Percentiles rank a stretch among this genome's conserved stretches.
These are phyloP conservation scores for Varroa destructor DNA, from an alignment of 1,140 invertebrate genomes.

Conservation along the genomic window DNA sequence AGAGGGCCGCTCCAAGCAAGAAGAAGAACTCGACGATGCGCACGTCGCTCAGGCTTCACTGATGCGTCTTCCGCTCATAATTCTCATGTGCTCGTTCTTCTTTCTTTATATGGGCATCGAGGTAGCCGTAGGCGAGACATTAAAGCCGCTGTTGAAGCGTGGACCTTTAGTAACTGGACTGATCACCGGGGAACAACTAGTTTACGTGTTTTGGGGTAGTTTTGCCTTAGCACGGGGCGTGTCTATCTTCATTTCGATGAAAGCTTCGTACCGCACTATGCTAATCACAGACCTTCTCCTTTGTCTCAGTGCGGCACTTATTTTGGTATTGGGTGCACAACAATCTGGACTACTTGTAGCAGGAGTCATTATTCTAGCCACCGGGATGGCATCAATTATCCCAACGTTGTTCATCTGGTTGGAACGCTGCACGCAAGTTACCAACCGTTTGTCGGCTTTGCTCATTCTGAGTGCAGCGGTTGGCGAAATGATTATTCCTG, in stretches of 20 bases:
- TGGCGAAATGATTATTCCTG: conserved; percentile 44
- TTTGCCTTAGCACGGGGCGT: conserved; percentile 42
- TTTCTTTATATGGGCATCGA: conserved; percentile 44
- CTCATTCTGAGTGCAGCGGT: conserved; percentile 43
- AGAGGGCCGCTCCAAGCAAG: conserved; percentile 36
- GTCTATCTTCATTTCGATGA: conserved; percentile 42
- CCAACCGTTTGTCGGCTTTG: conserved; percentile 44
- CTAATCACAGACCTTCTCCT: conserved; percentile 39
- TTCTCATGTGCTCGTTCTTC: conserved; percentile 42
- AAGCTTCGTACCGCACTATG: conserved; percentile 40
- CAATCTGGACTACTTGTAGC: conserved; percentile 38
- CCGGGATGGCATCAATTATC: conserved; percentile 45
- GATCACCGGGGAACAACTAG: conserved; percentile 39
- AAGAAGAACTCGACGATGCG: conserved; percentile 32
- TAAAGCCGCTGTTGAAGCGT: conserved; percentile 40
- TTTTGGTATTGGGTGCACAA: conserved; percentile 39
- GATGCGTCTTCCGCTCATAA: conserved; percentile 38
- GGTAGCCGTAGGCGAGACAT: conserved; percentile 43
- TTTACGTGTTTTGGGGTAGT: conserved; percentile 44
- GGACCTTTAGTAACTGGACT: conserved; percentile 37
- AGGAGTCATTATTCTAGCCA: conserved; percentile 39
- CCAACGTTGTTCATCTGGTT: conserved; percentile 45
- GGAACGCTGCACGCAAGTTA: conserved; percentile 43
- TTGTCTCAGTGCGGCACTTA: conserved; percentile 39
- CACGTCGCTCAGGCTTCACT: conserved; percentile 6